These are phyloP conservation scores for Uromys caudimaculatus DNA, from an alignment of 2,797 vertebrate genomes.

Conservation along the genomic window DNA sequence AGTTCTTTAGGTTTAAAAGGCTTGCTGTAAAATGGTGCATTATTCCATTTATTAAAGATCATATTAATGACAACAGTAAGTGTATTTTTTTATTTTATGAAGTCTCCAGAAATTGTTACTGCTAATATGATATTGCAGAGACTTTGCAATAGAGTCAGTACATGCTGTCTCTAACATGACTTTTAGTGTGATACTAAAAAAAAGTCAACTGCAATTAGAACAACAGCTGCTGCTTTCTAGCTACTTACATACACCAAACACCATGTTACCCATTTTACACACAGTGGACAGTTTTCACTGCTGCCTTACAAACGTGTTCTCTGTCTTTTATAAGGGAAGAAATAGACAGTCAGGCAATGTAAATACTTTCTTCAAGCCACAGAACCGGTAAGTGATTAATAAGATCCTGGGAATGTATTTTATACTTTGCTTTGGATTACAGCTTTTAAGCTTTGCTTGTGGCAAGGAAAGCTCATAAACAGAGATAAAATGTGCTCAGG, in stretches of 20 bases:
- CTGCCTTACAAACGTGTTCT: background rate
- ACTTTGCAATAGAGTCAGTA: constrained; percentile 42
- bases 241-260: background rate
- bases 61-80: constrained; percentile 89
- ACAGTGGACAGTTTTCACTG: background rate
- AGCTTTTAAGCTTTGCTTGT: constrained; percentile 50
- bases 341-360: background rate
- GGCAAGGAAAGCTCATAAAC: constrained; percentile 58
- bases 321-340: constrained; percentile 32
- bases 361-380: constrained; percentile 24
- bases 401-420: constrained; percentile 12
- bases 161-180: background rate
- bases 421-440: constrained; percentile 56
- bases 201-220: constrained; percentile 8
- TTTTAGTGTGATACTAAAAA: constrained; percentile 29
- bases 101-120: constrained; percentile 4
- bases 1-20: constrained; percentile 89
- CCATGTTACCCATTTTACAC: background rate
- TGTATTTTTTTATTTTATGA: constrained; percentile 76
- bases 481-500: background rate
- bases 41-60: constrained; percentile 94
- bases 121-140: constrained; percentile 3
- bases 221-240: background rate
- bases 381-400: constrained; percentile 18
- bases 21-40: constrained; percentile 94